Base-by-base conservation (phyloP, 2,888 invertebrate genomes). In the Zeuzera pyrina region DNA sequence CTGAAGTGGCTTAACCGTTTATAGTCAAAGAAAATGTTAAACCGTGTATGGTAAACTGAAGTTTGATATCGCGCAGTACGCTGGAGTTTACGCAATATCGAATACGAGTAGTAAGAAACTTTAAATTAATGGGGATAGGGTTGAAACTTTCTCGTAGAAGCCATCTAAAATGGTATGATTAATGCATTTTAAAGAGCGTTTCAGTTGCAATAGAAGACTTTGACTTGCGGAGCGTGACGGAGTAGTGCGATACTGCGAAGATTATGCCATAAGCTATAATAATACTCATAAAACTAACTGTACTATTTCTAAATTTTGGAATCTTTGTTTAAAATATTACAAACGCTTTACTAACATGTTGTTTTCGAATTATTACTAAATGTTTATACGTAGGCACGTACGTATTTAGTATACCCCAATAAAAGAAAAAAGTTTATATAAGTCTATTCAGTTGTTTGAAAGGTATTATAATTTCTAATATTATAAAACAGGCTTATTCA, bases 141-240 rank as follows among this genome's bases (percentile, higher is more conserved):
- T 67, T 52, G 53, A 70, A 60, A 62, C 49, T 68, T 56, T 56
- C 36, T 47, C 46, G 49, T 42, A 39, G 46, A 41, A 45, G 36
- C 38, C 36, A 51, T 45, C 52, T 40, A 53, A 48, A 64, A 61
- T 64, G 55, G 52, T 57, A 66, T 67, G 68, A 71, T 68, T 69
- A 71, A 70, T 70, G 65, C 62, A 67, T 69, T 70, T 69, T 63
- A 66, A 62, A 67, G 58, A 70, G 65, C 57, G 62, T 64, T 72
- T 70, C 62, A 65, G 65, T 62, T 63, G 66, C 63, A 63, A 62
- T 58, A 57, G 57, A 57, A 62, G 67, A 67, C 63, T 70, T 67
- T 70, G 73, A 68, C 59, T 62, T 52, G 43, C 59, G 46, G 48
- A 68, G 62, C 65, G 57, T 68, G 60, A 68, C 60, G 60, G 49